Conservation (phyloP, 2,113 vertebrate species). For the Poicephalus meyeri region DNA sequence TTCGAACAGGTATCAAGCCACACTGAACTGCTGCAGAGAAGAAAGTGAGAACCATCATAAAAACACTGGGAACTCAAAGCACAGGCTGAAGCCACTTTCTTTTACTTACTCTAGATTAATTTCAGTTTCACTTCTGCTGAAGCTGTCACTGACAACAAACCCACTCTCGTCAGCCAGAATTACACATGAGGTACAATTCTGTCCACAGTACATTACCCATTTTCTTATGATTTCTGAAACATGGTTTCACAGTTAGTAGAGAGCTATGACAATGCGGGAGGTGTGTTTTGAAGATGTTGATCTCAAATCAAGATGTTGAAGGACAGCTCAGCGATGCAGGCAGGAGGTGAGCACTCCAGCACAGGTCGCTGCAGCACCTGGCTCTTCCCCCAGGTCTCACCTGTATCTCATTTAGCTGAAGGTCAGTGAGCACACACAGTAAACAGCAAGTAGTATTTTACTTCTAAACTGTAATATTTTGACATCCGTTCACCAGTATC, state of each 20-base stretch:
- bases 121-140: conserved; percentile 21
- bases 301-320: neutral
- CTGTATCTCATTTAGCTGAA: neutral
- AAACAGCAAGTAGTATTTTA: neutral
- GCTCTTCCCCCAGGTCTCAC: neutral
- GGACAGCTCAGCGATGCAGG: neutral
- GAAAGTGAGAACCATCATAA: neutral
- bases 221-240: neutral
- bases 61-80: neutral
- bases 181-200: neutral
- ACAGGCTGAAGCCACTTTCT: neutral
- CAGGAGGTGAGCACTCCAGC: neutral
- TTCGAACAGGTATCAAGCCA: neutral
- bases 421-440: neutral
- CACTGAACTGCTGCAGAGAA: neutral
- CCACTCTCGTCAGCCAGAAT: neutral
- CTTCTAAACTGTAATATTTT: neutral
- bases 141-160: neutral
- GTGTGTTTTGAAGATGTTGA: neutral
- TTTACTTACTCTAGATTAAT: neutral
- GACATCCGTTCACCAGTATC: neutral
- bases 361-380: neutral
- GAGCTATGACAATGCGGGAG: neutral
- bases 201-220: neutral
- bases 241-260: neutral